Evolutionary conservation across 2,888 invertebrate genomes (phyloP).

Genomic region (Physocephala rufipes): DNA sequence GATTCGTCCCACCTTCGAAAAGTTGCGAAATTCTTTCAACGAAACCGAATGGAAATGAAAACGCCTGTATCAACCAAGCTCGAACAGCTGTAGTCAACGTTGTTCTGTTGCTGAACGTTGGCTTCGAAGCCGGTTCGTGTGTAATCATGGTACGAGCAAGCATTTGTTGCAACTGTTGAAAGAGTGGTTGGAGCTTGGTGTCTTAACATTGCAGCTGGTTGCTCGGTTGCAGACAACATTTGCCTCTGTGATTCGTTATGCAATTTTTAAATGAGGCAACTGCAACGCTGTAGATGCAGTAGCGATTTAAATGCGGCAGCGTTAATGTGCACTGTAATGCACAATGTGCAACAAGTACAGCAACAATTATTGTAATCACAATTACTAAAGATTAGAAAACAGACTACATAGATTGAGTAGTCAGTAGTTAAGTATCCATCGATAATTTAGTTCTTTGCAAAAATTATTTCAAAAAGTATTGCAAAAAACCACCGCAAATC

Average conservation of each 20-base stretch:
- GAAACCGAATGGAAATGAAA: not conserved
- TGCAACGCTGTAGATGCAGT: conserved; percentile 1
- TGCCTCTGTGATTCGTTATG: conserved; percentile 30
- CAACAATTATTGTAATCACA: too few species aligned
- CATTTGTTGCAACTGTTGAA: conserved; percentile 2
- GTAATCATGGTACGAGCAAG: not conserved
- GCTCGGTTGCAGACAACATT: not conserved
- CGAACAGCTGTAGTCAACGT: not conserved
- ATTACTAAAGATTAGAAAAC: too few species aligned
- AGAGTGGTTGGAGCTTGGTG: conserved; percentile 13
- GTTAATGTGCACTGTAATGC: not conserved
- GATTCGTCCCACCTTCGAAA: not conserved
- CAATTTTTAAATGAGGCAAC: conserved; percentile 27
- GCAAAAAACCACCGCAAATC: too few species aligned
- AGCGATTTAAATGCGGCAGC: not conserved
- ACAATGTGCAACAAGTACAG: too few species aligned
- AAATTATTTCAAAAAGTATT: too few species aligned
- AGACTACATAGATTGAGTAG: too few species aligned
- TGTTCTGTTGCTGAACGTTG: not conserved
- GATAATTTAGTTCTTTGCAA: too few species aligned
- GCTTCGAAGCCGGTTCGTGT: not conserved
- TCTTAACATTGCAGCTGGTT: not conserved
- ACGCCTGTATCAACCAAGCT: too few species aligned
- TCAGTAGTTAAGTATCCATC: too few species aligned
- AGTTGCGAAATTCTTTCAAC: conserved; percentile 13